phyloP scores from a whole-genome alignment of 2,797 vertebrate genomes.

The Podarcis siculus region DNA sequence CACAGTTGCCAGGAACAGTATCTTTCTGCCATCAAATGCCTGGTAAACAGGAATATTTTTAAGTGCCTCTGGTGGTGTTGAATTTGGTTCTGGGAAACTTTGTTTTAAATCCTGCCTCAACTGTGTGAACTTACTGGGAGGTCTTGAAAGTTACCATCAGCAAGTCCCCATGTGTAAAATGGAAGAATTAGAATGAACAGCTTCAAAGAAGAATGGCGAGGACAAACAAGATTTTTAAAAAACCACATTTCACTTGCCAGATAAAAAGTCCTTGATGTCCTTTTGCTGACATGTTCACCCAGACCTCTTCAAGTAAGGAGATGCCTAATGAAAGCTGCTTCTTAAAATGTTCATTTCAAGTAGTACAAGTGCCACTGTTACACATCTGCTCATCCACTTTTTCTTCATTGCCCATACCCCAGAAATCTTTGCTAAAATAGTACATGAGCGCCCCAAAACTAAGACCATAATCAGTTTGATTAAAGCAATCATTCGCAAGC shows the following conservation, averaged over 20 bases:
- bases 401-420: neutral
- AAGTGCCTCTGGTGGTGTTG: neutral
- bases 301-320: neutral
- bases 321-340: neutral
- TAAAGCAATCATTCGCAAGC: neutral
- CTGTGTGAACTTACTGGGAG: neutral
- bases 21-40: too few species aligned
- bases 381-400: neutral
- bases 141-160: neutral
- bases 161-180: neutral
- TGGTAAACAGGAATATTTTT: too few species aligned
- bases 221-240: neutral
- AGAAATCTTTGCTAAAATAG: neutral
- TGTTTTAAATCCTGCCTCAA: neutral
- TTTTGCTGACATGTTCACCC: neutral
- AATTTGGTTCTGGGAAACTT: neutral
- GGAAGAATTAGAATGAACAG: neutral
- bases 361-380: neutral
- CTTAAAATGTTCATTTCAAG: neutral
- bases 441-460: neutral
- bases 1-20: too few species aligned
- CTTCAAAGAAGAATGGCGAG: neutral
- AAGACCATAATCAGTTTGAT: neutral
- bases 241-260: neutral
- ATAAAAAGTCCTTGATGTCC: neutral